Percentiles rank a stretch among this genome's conserved stretches.
These are phyloP conservation scores for Argentina silus DNA, from an alignment of 2,797 vertebrate genomes.

Conservation along the genomic window DNA sequence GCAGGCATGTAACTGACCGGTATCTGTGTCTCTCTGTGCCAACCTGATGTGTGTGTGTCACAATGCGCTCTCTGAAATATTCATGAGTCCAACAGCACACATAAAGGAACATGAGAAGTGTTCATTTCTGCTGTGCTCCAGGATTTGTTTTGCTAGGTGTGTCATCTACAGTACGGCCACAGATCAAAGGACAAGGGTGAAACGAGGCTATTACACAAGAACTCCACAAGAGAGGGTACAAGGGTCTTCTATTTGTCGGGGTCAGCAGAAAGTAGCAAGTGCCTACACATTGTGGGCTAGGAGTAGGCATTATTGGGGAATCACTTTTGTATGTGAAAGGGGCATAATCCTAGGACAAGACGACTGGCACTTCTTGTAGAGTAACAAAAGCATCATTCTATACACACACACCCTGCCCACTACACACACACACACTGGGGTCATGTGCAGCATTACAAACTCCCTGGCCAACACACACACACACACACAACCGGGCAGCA, in stretches of 20 bases:
- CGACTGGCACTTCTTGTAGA: not conserved
- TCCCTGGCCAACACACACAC: not conserved
- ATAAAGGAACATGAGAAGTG: not conserved
- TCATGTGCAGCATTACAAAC: not conserved
- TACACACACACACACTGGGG: not conserved
- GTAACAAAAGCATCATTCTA: not conserved
- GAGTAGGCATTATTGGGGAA: no score
- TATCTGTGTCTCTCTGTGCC: not conserved
- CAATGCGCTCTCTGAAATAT: constrained; percentile 2
- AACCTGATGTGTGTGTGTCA: constrained; percentile 10
- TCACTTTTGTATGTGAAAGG: not conserved
- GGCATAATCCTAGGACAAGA: not conserved
- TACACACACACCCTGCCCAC: not conserved
- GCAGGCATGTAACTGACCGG: not conserved
- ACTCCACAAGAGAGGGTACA: no score
- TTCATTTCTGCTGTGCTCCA: not conserved
- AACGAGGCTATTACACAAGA: no score
- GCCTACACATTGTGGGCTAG: not conserved
- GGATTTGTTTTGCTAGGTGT: no score
- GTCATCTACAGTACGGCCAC: no score
- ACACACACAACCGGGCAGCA: constrained; percentile 4
- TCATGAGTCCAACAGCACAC: not conserved
- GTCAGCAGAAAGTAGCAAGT: not conserved
- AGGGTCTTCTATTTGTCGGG: no score
- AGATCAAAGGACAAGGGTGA: no score